Evolutionary conservation across 2,888 invertebrate genomes (phyloP).

Genomic region (Agriotes lineatus): DNA sequence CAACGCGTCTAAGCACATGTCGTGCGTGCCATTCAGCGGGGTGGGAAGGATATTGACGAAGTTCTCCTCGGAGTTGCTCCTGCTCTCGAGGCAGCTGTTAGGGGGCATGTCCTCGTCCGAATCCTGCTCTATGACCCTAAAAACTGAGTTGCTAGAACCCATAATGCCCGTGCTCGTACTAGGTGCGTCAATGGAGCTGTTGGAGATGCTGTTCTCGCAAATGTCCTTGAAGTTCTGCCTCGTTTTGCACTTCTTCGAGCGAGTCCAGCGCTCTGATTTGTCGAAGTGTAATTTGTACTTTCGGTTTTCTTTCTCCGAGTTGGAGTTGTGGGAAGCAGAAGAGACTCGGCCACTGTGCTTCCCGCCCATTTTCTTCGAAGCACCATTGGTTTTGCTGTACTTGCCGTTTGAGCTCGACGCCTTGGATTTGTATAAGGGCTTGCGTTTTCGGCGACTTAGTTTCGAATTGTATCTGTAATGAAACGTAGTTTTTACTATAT

Average conservation of each 20-base stretch:
- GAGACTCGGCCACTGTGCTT: conserved; percentile 21
- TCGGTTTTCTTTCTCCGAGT: conserved; percentile 41
- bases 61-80: conserved; percentile 58
- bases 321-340: background rate
- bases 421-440: conserved; percentile 53
- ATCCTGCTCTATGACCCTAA: conserved; percentile 69
- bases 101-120: conserved; percentile 71
- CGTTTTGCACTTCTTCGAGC: conserved; percentile 56
- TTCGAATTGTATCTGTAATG: conserved; percentile 51
- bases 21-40: conserved; percentile 71
- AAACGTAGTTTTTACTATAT: too few species aligned
- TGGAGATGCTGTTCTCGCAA: conserved; percentile 58
- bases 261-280: conserved; percentile 40
- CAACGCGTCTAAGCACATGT: conserved; percentile 61
- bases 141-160: conserved; percentile 58
- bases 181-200: conserved; percentile 71
- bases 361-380: conserved; percentile 46
- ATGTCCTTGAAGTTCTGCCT: conserved; percentile 56
- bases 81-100: conserved; percentile 49
- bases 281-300: conserved; percentile 47
- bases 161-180: conserved; percentile 76
- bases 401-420: conserved; percentile 49
- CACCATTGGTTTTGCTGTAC: conserved; percentile 50
- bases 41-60: conserved; percentile 72
- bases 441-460: conserved; percentile 51